Conservation (phyloP, 2,888 invertebrate species). For the Minunthozetes semirufus region DNA sequence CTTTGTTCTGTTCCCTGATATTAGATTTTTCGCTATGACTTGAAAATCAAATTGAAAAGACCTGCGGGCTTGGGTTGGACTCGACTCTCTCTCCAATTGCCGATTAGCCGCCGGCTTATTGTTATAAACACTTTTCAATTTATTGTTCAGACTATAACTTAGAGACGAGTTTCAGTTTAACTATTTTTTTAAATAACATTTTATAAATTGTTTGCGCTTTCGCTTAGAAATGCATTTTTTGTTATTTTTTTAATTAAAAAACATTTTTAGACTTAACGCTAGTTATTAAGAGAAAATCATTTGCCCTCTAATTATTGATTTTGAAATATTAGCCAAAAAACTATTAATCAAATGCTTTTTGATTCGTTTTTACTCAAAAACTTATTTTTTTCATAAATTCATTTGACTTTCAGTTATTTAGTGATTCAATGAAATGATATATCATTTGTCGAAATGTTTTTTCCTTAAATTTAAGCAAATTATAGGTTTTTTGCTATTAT, state of each 20-base stretch:
- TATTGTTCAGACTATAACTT: conserved; percentile 11
- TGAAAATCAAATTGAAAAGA: background rate
- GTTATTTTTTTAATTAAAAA: conserved; percentile 17
- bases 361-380: background rate
- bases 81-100: conserved; percentile 4
- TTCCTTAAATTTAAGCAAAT: background rate
- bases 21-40: background rate
- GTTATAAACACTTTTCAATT: conserved; percentile 32
- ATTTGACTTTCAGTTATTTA: background rate
- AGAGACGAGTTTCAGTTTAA: background rate
- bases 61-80: conserved; percentile 29
- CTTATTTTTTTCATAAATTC: background rate
- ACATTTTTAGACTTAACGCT: background rate
- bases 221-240: background rate
- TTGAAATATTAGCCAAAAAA: conserved; percentile 6
- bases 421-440: background rate
- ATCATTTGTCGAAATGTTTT: background rate
- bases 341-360: conserved; percentile 16
- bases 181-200: conserved; percentile 1
- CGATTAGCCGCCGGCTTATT: conserved; percentile 15
- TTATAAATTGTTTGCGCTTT: conserved; percentile 18
- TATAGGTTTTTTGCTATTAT: background rate
- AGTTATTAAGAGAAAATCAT: conserved; percentile 12
- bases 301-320: conserved; percentile 25
- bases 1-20: background rate